These are phyloP conservation scores for Phasia obesa DNA, from an alignment of 2,888 invertebrate species.

Conservation along the genomic window DNA sequence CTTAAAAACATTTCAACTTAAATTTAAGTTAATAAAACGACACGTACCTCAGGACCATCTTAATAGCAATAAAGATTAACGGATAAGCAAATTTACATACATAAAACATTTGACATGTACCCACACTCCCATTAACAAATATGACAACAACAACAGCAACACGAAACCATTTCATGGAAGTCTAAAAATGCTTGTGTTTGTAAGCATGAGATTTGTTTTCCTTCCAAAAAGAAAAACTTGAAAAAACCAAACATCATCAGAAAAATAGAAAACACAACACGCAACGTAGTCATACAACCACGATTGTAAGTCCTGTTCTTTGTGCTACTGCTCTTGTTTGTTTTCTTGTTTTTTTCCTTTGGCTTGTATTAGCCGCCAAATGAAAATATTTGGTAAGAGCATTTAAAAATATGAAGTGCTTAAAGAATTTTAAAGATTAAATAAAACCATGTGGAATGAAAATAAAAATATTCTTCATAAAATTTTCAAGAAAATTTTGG, in stretches of 20 bases:
- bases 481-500: too few species aligned
- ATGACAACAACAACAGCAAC: neutral
- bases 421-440: constrained; percentile 52
- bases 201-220: neutral
- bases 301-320: constrained; percentile 18
- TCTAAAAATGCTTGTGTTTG: neutral
- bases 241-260: constrained; percentile 31
- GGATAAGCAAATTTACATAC: neutral
- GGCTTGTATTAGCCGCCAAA: neutral
- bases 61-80: constrained; percentile 5
- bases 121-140: constrained; percentile 2
- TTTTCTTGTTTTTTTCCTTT: neutral
- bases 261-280: constrained; percentile 50
- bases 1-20: too few species aligned
- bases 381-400: constrained; percentile 33
- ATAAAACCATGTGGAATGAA: constrained; percentile 34
- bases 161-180: constrained; percentile 14
- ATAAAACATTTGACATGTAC: constrained; percentile 11
- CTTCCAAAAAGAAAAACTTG: neutral
- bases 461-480: constrained; percentile 17
- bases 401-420: constrained; percentile 63
- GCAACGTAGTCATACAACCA: constrained; percentile 43
- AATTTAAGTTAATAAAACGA: neutral
- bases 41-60: neutral
- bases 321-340: neutral